Evolutionary conservation across 2,113 vertebrate species (phyloP).

Genomic region (Lamprotornis superbus): DNA sequence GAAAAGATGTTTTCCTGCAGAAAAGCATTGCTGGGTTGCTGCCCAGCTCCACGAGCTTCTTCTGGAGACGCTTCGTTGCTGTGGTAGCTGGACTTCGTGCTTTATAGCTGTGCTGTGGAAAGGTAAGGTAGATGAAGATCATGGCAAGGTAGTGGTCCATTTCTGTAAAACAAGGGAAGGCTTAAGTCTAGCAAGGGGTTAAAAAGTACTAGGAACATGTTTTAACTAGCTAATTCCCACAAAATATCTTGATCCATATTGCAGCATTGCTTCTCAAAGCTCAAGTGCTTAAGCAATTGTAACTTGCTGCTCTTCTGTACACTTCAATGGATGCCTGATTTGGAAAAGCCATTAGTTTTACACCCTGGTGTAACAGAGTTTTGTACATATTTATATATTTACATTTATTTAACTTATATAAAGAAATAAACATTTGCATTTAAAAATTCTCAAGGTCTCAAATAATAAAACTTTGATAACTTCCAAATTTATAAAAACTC

Average conservation of each 20-base stretch:
- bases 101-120: accelerated
- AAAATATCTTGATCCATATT: neutral
- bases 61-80: neutral
- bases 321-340: neutral
- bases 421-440: neutral
- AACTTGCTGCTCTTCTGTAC: neutral
- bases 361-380: neutral
- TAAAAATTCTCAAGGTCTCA: neutral
- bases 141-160: accelerated
- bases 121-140: too few species aligned
- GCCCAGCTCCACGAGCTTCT: accelerated
- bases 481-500: neutral
- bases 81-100: accelerated
- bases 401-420: neutral
- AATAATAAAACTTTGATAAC: neutral
- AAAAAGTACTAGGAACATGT: neutral
- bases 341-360: neutral
- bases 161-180: neutral
- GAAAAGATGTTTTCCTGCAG: accelerated
- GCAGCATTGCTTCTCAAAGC: neutral
- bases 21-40: neutral
- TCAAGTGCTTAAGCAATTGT: neutral
- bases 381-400: neutral
- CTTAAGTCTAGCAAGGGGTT: neutral
- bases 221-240: neutral